These are phyloP conservation scores for Cyclura pinguis DNA, from an alignment of 2,797 vertebrate species.

Conservation along the genomic window DNA sequence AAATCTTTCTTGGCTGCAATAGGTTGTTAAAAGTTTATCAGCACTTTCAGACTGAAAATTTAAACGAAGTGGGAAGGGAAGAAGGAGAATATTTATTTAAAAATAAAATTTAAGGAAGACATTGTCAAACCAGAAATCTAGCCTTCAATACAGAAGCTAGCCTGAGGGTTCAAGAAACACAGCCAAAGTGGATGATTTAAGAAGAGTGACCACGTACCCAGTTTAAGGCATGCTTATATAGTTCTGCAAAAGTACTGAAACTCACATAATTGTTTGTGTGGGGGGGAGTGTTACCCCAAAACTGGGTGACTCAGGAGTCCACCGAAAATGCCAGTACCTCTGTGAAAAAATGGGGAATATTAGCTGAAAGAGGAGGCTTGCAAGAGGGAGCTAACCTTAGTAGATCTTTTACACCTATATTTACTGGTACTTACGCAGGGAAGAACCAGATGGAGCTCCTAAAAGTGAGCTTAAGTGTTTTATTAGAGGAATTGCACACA, in stretches of 20 bases:
- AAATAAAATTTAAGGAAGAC: conserved; percentile 33
- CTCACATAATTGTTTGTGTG: not conserved
- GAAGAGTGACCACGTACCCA: not conserved
- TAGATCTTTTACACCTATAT: no score
- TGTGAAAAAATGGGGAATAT: no score
- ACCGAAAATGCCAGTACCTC: no score
- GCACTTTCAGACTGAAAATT: conserved; percentile 56
- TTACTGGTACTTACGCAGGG: no score
- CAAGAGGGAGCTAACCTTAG: no score
- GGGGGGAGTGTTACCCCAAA: no score
- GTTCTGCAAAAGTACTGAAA: not conserved
- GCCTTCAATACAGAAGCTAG: not conserved
- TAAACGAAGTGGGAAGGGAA: conserved; percentile 40
- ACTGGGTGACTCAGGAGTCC: no score
- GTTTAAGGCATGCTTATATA: no score
- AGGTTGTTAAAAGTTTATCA: conserved; percentile 76
- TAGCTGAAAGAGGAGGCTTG: no score
- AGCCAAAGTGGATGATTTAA: not conserved
- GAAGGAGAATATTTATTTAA: conserved; percentile 24
- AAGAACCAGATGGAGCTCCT: no score
- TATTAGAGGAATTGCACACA: no score
- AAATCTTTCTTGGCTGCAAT: conserved; percentile 74
- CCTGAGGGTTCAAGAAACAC: not conserved
- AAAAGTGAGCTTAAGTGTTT: no score
- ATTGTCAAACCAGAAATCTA: not conserved